Evolutionary conservation across 2,888 invertebrate genomes (phyloP), one percentile per base, ranked within the genome.

Genomic region (Rambutsinella grinnellia): DNA sequence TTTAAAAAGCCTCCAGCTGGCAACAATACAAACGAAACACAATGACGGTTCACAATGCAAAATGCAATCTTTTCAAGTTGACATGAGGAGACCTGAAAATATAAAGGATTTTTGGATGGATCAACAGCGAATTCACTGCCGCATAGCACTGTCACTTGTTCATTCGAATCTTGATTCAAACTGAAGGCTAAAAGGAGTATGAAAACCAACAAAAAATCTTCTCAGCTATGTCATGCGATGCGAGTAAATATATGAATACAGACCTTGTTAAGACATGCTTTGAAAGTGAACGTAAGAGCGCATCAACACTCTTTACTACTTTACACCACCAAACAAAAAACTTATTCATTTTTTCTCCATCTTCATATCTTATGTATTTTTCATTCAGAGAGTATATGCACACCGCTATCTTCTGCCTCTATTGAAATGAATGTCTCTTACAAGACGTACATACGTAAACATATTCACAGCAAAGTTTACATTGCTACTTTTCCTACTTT

Each of bases 111-210:
- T n/a, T n/a, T 26, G 49, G 23, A 49, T 53, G 49, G 67, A 74
- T 74, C 74, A 62, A 56, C n/a, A n/a, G n/a, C 62, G 67, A 49
- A 62, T 74, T 61, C 53, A 67, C 75, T 75, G 54, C 75, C 75
- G 75, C 75, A 75, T 75, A 36, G 68, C 68, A 68, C 75, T 75
- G 75, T 75, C 75, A 75, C 75, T 75, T 75, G 68, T 23, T 74
- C 74, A 61, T 75, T 58, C 36, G 49, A 28, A 19, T 24, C 68
- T 58, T 68, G 68, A 68, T 58, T 63, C 75, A 56, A n/a, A 75
- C 75, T 75, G 75, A 75, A 68, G 68, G 75, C 75, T 75, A 63
- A 54, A 8, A 36, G 36, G 13, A 8, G 36, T 36, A 36, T 36
- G 36, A 36, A n/a, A 75, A 44, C 57, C 49, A 75, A 56, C 62